These are phyloP conservation scores for Tringa solitaria DNA, from an alignment of 2,113 vertebrate genomes.

Conservation along the genomic window DNA sequence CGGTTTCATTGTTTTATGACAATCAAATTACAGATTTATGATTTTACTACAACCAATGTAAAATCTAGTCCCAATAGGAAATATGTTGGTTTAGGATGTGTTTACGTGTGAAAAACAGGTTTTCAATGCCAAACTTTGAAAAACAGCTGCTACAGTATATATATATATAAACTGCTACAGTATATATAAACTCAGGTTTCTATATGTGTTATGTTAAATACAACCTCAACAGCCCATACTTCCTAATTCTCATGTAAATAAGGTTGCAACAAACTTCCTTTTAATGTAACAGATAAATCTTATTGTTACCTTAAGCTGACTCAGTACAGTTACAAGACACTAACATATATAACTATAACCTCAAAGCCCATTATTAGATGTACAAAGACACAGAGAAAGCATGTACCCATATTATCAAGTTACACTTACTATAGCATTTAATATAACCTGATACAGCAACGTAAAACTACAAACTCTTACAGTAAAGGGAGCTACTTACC, in stretches of 20 bases:
- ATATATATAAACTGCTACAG: too few relatives aligned
- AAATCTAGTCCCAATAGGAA: neutral
- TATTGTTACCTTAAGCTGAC: neutral
- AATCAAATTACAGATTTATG: neutral
- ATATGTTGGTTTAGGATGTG: neutral
- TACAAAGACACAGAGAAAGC: neutral
- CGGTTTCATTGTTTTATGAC: neutral
- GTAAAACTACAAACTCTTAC: neutral
- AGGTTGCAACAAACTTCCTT: neutral
- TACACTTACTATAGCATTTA: neutral
- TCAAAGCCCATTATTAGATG: neutral
- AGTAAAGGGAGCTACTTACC: conserved; percentile 77
- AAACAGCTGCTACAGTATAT: neutral
- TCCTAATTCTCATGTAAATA: neutral
- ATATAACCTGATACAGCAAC: neutral
- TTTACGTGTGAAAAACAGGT: neutral
- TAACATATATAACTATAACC: neutral
- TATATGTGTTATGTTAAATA: neutral
- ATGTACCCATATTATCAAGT: neutral
- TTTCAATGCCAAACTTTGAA: neutral
- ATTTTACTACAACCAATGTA: neutral
- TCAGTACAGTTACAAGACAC: neutral
- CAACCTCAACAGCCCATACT: neutral
- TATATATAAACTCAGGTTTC: neutral
- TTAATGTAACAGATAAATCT: neutral